A percentile compares a stretch with the other conserved stretches of the same genome.
phyloP scores from a whole-genome alignment of 92 coral and sea anemone genomes.

The Porites lobata region DNA sequence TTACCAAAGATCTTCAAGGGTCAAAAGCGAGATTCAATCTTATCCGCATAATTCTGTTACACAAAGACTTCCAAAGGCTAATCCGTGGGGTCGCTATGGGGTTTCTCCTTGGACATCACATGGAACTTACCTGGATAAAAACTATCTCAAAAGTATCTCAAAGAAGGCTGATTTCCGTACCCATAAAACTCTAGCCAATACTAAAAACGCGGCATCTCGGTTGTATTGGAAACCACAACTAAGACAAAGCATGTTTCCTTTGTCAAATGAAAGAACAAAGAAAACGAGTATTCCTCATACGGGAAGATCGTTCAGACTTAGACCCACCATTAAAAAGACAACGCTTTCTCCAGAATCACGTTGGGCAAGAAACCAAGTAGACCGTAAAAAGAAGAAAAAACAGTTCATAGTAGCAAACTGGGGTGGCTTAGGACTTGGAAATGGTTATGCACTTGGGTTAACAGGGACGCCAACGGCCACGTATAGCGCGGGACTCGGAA shows the following conservation, averaged over 20 bases:
- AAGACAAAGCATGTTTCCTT: not conserved
- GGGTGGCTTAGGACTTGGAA: constrained; percentile 65
- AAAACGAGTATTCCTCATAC: not conserved
- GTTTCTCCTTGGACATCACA: not conserved
- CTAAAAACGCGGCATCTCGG: not conserved
- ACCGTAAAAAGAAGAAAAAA: constrained; percentile 78
- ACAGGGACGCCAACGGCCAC: constrained; percentile 26
- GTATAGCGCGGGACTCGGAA: constrained; percentile 19
- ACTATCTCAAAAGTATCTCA: not conserved
- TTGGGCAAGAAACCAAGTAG: constrained; percentile 43
- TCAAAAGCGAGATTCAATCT: not conserved
- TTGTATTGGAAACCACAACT: not conserved
- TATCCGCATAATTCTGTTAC: not conserved
- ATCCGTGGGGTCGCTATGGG: not conserved
- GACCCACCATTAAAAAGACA: constrained; percentile 26
- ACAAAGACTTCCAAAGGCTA: not conserved
- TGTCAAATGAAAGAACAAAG: not conserved
- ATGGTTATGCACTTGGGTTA: constrained; percentile 36
- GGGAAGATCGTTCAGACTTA: not conserved
- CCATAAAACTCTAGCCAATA: not conserved
- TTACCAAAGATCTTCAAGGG: not conserved
- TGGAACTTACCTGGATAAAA: not conserved
- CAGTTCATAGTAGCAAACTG: constrained; percentile 81
- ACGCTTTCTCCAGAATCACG: constrained; percentile 32
- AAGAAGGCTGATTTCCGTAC: not conserved